phyloP scores from a whole-genome alignment of 2,113 vertebrate species.

The Sander vitreus region DNA sequence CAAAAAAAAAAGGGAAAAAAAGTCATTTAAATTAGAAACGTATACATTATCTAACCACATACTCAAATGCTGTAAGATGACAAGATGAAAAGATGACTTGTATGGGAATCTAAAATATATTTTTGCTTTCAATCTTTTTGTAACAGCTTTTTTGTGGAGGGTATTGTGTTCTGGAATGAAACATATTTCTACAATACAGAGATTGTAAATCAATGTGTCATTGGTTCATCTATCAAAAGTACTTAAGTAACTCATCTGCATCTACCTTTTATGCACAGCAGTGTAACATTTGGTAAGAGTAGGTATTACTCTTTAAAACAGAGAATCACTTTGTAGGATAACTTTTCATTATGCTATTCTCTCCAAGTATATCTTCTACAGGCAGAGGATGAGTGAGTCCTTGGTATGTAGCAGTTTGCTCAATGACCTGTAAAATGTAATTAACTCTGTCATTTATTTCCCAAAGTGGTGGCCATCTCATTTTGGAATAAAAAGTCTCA shows the following conservation, averaged over 20 bases:
- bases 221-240: background rate
- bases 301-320: background rate
- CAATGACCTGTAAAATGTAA: background rate
- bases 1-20: background rate
- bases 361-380: background rate
- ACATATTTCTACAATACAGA: background rate
- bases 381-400: background rate
- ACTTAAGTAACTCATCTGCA: constrained; percentile 26
- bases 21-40: background rate
- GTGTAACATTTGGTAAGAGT: constrained; percentile 4
- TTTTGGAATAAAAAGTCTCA: constrained; percentile 7
- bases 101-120: background rate
- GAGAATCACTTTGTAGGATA: background rate
- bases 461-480: background rate
- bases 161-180: background rate
- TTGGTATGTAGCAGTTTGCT: constrained; percentile 1
- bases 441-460: background rate
- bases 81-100: background rate
- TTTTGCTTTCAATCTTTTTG: background rate
- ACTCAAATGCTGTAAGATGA: background rate
- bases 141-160: background rate
- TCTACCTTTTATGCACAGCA: background rate
- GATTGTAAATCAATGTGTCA: background rate
- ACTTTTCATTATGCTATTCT: background rate
- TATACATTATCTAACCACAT: background rate